phyloP scores from a whole-genome alignment of 2,113 vertebrate genomes.

The Telmatochromis sp. region DNA sequence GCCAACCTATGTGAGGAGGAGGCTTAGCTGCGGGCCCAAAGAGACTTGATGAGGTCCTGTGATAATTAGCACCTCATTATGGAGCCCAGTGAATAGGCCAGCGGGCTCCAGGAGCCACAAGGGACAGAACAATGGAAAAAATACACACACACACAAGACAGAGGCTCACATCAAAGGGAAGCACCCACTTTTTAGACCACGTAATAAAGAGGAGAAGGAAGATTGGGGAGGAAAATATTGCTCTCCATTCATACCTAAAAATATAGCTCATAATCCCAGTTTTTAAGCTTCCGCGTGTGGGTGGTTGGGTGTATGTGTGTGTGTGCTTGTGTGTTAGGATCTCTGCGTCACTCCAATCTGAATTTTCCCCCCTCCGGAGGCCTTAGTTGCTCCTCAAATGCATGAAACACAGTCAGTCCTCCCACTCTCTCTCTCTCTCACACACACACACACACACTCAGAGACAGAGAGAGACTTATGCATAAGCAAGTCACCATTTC shows the following conservation, averaged over 20 bases:
- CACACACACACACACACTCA: not conserved
- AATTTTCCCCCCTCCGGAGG: not conserved
- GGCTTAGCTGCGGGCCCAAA: constrained; percentile 20
- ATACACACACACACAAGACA: constrained; percentile 14
- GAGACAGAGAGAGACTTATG: not conserved
- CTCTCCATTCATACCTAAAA: constrained; percentile 47
- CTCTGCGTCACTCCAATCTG: constrained; percentile 14
- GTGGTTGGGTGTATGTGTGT: not conserved
- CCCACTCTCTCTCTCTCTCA: not conserved
- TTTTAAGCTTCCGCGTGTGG: constrained; percentile 19
- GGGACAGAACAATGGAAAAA: constrained; percentile 15
- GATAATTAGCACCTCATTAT: constrained; percentile 67
- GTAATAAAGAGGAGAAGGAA: constrained; percentile 1
- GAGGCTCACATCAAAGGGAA: constrained; percentile 47
- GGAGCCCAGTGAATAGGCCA: constrained; percentile 45
- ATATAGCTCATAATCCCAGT: constrained; percentile 48
- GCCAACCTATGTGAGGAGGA: constrained; percentile 60
- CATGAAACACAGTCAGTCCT: not conserved
- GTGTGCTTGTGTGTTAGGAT: constrained; percentile 10
- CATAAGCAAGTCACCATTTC: not conserved
- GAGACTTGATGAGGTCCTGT: constrained; percentile 56
- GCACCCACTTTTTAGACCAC: constrained; percentile 15
- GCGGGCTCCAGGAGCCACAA: constrained; percentile 12
- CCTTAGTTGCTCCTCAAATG: constrained; percentile 28
- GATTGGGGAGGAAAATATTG: constrained; percentile 5